Base-by-base conservation (phyloP, 2,797 vertebrate species). In the Clarias fuscus region DNA sequence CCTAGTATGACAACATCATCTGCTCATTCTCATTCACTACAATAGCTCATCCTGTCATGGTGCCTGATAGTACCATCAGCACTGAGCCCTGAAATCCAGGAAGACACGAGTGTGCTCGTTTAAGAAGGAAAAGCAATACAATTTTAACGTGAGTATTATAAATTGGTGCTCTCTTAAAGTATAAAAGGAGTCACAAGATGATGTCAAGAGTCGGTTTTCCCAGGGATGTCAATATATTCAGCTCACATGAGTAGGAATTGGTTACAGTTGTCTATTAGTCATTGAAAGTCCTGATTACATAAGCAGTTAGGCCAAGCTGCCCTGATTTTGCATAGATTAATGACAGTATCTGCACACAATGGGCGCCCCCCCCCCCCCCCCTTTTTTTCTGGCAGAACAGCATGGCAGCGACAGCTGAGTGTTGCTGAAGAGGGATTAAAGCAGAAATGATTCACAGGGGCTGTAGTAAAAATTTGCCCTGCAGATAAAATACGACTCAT, bases 21-120 rank as follows among this genome's bases (percentile, higher is more conserved):
- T 89, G 88, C 68, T 78, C 84, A 71, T 83, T 84, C 67, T 79
- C 24, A 7, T 70, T 88, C 70, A 85, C 43, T 24, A 75, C 77
- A 78, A 72, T 86, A 79, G 7, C n/a, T 86, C 70, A 68, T 56
- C 43, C 40, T 64, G 33, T 53, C 22, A 78, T 40, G 72, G 85
- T 65, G 56, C 82, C 58, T 78, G 58, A 40, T 85, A 37, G n/a
- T 67, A 62, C 37, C 62, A 24, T 14, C 22, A 53, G 53, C 71
- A 83, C 17, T 20, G 59, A 59, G 62, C 61, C 48, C 2, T 76
- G 78, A 56, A 82, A 56, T 71, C 79, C 70, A n/a, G 48, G 11
- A 62, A 62, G 30, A 18, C 24, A 48, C 30, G 15, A 61, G 33
- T 77, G 53, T 65, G 81, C n/a, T 77, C 30, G 43, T 76, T 67